Evolutionary conservation across 2,113 vertebrate species (phyloP).

Genomic region (Acrocephalus kingi): DNA sequence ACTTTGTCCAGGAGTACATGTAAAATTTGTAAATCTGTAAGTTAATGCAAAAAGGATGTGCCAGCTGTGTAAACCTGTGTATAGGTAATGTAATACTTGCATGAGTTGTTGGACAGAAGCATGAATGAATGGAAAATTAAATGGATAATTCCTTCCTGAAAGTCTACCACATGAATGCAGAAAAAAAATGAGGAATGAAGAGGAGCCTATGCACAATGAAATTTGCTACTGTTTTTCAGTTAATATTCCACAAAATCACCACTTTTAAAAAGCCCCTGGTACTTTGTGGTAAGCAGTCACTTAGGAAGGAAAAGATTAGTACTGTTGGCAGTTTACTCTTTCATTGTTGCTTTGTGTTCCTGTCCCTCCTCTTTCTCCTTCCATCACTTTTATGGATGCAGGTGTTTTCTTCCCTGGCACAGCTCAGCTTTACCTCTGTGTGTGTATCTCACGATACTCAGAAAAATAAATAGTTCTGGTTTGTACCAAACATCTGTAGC

Average conservation of each 20-base stretch:
- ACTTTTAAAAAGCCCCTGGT: not conserved
- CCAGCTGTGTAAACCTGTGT: not conserved
- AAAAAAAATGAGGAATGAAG: not conserved
- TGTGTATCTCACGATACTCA: not conserved
- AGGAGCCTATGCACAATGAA: not conserved
- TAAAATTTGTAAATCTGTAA: not conserved
- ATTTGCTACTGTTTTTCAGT: not conserved
- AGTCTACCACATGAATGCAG: not conserved
- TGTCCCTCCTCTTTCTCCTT: not conserved
- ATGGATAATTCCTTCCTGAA: not conserved
- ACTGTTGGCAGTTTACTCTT: not conserved
- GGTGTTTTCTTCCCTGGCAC: not conserved
- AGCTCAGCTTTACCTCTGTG: not conserved
- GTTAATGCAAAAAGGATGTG: not conserved
- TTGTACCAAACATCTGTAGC: not conserved
- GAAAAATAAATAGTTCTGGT: not conserved
- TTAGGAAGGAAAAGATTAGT: not conserved
- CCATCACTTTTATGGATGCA: not conserved
- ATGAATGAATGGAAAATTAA: not conserved
- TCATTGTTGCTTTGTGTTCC: not conserved
- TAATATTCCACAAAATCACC: not conserved
- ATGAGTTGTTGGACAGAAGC: not conserved
- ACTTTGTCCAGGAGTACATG: not conserved
- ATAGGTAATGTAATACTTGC: rapidly evolving
- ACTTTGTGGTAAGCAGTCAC: not conserved